Conservation (phyloP, 2,113 vertebrate genomes). For the Cryptomyrus ogoouensis region DNA sequence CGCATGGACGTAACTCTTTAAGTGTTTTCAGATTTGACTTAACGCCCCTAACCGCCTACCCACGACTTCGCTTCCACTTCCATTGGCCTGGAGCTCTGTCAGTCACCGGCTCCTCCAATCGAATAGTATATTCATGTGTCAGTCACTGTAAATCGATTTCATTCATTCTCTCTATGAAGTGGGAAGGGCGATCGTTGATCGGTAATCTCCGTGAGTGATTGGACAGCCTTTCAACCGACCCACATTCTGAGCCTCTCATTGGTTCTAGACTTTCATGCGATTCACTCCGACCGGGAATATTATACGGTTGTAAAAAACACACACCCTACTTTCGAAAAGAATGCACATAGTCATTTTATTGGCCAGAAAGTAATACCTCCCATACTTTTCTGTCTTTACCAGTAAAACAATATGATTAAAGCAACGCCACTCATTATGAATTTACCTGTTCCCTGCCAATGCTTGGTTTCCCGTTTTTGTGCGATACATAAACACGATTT, state of each 20-base stretch:
- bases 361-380: neutral
- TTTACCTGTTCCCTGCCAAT: neutral
- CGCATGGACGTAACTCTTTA: slow-evolving; percentile 45
- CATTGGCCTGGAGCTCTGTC: slow-evolving; percentile 41
- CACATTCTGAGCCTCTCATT: slow-evolving; percentile 1
- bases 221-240: neutral
- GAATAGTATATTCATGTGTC: slow-evolving; percentile 30
- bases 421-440: neutral
- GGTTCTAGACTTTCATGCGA: neutral
- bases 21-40: slow-evolving; percentile 52
- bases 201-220: slow-evolving; percentile 4
- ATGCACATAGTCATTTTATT: neutral
- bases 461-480: neutral
- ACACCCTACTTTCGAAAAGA: neutral
- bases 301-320: neutral
- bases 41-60: neutral
- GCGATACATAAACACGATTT: neutral
- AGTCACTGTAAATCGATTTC: slow-evolving; percentile 26
- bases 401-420: neutral
- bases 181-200: neutral
- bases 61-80: slow-evolving; percentile 26
- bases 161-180: slow-evolving; percentile 53
- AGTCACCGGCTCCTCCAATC: neutral
- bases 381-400: neutral
- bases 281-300: neutral